Base-by-base conservation (phyloP, 2,113 vertebrate species). In the Oryzias celebensis region DNA sequence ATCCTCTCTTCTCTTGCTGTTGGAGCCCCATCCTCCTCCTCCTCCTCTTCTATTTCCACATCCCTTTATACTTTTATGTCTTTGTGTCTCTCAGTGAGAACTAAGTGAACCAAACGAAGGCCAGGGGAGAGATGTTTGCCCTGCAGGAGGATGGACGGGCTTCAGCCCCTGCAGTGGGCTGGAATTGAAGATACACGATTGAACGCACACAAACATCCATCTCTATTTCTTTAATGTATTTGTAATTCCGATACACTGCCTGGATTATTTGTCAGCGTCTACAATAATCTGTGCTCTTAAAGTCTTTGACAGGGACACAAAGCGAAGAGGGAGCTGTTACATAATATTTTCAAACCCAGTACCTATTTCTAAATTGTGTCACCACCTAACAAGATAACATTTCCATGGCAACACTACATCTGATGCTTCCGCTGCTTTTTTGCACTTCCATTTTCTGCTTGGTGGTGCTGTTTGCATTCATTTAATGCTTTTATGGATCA, bases 371-470 rank as follows among this genome's bases (percentile, higher is more conserved):
- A 85, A 89, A 89, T 79, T 83, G 82, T 85, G 81, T 83, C 84
- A 87, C 79, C 62, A 75, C 69, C 78, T 75, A 89, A 90, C 80
- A 86, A 86, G 87, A 84, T 70, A 80, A 58, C 16, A 82, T 91
- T 87, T 71, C 91, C 88, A 89, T 91, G 88, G 88, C 81, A 90
- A 92, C 85, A 6, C 65, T 71, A 63, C 65, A 58, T 82, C 81
- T 61, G 63, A 81, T 5, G 44, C 46, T 52, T 75, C 26, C 14
- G 62, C 62, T 13, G 36, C 52, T 46, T 75, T 36, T 74, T 80
- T 78, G 63, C 58, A 58, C 75, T 59, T 62, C 64, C 43, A 49
- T 66, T 67, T 77, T 82, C 64, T 82, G 50, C 58, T 71, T 65
- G 71, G 24, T 31, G 78, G 52, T 18, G 1, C 58, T 48, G 53